Evolutionary conservation across 2,888 invertebrate species (phyloP).

Genomic region (Drosophila peninsularis): DNA sequence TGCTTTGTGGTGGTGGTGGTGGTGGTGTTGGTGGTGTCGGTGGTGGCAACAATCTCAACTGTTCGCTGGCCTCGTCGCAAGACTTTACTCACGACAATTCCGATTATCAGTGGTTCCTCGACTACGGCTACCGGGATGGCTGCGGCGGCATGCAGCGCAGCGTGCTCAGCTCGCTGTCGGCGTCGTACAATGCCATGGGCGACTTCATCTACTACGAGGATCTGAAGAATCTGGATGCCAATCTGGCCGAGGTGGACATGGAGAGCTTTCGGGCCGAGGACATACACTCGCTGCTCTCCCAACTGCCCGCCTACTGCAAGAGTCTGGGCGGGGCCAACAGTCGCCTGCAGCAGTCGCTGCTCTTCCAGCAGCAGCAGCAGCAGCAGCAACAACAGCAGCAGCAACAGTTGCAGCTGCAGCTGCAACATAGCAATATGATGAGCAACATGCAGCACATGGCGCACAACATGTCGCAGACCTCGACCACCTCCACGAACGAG

Average conservation of each 20-base stretch:
- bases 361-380: constrained; percentile 72
- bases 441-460: constrained; percentile 55
- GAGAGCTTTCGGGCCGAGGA: constrained; percentile 96
- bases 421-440: constrained; percentile 53
- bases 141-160: constrained; percentile 89
- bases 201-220: constrained; percentile 92
- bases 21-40: constrained; percentile 50
- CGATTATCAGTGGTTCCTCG: constrained; percentile 96
- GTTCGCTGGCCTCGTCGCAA: constrained; percentile 85
- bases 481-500: constrained; percentile 87
- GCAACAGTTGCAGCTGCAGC: constrained; percentile 51
- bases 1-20: constrained; percentile 66
- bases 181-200: constrained; percentile 90
- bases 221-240: constrained; percentile 94
- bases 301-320: constrained; percentile 91
- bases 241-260: constrained; percentile 97
- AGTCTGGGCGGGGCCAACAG: constrained; percentile 84
- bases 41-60: constrained; percentile 82
- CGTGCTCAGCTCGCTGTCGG: constrained; percentile 92
- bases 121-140: constrained; percentile 94
- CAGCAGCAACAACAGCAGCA: constrained; percentile 61
- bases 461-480: constrained; percentile 79
- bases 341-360: constrained; percentile 77
- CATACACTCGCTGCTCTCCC: constrained; percentile 93
- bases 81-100: constrained; percentile 94